Evolutionary conservation across 1,140 invertebrate species (phyloP).

Genomic region (Bombus cullumanus): DNA sequence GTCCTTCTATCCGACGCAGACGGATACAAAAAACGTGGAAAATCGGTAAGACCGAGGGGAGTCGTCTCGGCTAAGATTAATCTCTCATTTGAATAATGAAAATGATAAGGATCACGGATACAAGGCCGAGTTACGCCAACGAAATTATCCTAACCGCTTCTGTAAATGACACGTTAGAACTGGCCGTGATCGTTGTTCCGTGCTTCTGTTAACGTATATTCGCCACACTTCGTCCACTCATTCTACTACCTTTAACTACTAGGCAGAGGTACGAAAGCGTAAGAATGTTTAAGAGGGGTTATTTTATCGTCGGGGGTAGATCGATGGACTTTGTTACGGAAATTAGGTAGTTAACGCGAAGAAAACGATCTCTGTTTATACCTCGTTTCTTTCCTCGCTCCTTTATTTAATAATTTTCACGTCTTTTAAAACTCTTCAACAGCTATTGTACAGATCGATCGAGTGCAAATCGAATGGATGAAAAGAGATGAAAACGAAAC

Average conservation of each 20-base stretch:
- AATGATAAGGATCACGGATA: slow-evolving; percentile 42
- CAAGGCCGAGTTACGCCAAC: slow-evolving; percentile 27
- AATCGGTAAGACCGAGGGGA: not conserved
- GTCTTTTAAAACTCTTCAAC: not conserved
- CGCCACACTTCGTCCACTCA: not conserved
- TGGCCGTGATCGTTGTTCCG: not conserved
- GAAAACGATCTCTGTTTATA: not conserved
- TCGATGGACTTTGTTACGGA: not conserved
- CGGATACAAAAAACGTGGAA: not conserved
- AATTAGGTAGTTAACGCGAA: not conserved
- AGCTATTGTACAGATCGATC: not conserved
- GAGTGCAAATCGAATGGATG: not conserved
- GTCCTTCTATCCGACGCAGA: not conserved
- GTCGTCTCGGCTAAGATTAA: slow-evolving; percentile 46
- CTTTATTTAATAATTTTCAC: not conserved
- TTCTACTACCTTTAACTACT: too few species aligned
- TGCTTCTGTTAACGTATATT: not conserved
- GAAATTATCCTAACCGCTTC: slow-evolving; percentile 53
- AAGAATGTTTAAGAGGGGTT: not conserved
- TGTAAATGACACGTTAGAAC: slow-evolving; percentile 43
- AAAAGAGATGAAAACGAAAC: not conserved
- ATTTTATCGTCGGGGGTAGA: not conserved
- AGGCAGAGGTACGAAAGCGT: not conserved
- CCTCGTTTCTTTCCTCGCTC: not conserved
- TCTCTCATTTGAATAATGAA: slow-evolving; percentile 71